phyloP scores from a whole-genome alignment of 2,113 vertebrate genomes.

The Cavia porcellus region DNA sequence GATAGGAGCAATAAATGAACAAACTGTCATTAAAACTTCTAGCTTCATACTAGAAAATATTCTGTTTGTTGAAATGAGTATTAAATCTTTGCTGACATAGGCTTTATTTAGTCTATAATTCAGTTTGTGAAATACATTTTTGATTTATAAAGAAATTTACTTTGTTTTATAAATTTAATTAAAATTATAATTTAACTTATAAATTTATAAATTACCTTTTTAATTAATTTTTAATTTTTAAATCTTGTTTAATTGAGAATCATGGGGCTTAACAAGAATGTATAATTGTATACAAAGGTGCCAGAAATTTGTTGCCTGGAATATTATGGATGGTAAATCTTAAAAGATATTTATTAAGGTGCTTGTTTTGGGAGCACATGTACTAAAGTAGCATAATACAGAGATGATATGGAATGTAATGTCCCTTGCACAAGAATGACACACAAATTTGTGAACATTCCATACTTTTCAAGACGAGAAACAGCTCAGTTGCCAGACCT shows the following conservation, averaged over 20 bases:
- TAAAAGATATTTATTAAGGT: slow-evolving; percentile 4
- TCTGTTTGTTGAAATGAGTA: not conserved
- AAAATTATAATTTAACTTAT: slow-evolving; percentile 20
- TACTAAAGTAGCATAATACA: not conserved
- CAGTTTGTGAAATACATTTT: not conserved
- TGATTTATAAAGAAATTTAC: slow-evolving; percentile 24
- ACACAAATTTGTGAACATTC: not conserved
- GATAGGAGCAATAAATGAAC: not conserved
- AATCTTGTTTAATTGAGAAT: not conserved
- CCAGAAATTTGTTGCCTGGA: not conserved
- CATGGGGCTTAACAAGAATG: not conserved
- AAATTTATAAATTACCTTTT: slow-evolving; percentile 28
- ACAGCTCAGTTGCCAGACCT: not conserved
- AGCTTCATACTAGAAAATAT: slow-evolving; percentile 1
- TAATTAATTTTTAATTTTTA: slow-evolving; percentile 33
- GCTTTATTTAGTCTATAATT: slow-evolving; percentile 49
- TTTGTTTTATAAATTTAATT: not conserved
- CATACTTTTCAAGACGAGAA: not conserved
- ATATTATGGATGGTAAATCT: not conserved
- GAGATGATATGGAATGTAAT: not conserved
- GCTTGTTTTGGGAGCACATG: not conserved
- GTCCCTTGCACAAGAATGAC: not conserved
- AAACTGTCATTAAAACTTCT: not conserved
- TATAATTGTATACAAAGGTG: not conserved
- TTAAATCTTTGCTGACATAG: not conserved